Conservation (phyloP, 2,113 vertebrate species). For the Chaetura pelagica region DNA sequence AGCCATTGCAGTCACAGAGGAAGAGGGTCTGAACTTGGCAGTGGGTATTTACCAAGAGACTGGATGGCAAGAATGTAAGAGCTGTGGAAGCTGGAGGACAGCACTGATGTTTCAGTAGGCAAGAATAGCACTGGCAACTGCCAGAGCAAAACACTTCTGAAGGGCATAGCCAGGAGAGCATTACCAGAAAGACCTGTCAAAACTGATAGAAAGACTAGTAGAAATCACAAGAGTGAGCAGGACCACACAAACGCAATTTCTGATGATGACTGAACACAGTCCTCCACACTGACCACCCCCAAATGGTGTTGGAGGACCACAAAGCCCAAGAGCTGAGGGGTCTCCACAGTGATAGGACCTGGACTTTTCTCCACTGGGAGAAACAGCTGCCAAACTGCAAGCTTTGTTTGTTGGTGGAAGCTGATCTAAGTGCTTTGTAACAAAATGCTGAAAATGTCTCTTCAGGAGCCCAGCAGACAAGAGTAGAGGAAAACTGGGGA, state of each 20-base stretch:
- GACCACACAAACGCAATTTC: neutral
- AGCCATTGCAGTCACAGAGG: neutral
- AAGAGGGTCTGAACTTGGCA: neutral
- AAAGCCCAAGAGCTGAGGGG: constrained; percentile 40
- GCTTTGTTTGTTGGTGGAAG: neutral
- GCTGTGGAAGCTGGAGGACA: neutral
- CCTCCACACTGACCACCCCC: neutral
- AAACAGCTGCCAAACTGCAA: constrained; percentile 45
- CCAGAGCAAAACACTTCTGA: constrained; percentile 24
- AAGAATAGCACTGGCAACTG: neutral
- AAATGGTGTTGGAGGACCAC: neutral
- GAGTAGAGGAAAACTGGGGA: neutral
- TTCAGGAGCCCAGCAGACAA: neutral
- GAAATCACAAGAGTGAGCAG: constrained; percentile 45
- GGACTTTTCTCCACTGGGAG: constrained; percentile 9
- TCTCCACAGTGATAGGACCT: constrained; percentile 28
- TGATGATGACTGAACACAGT: neutral
- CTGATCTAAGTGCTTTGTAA: neutral
- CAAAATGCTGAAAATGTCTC: neutral
- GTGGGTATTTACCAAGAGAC: neutral
- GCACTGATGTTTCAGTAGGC: neutral
- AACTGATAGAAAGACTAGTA: neutral
- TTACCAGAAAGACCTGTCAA: constrained; percentile 39
- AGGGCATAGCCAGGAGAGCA: constrained; percentile 39
- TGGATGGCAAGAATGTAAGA: neutral